Conservation (phyloP, 2,113 vertebrate species). For the Alexandromys fortis region DNA sequence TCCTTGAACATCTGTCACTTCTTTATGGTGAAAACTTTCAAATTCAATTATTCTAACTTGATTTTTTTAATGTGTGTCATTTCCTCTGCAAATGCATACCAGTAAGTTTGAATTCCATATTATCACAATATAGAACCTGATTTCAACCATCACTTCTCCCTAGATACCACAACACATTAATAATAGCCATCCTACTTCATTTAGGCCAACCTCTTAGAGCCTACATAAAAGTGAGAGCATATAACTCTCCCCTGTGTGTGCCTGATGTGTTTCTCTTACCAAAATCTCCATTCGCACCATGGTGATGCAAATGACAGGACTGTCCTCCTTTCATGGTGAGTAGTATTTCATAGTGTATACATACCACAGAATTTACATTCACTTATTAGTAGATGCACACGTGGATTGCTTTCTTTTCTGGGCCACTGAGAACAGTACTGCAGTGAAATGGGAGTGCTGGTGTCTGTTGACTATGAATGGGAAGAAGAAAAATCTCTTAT, state of each 20-base stretch:
- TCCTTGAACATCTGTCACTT: not conserved
- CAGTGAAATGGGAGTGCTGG: not conserved
- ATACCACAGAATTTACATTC: rapidly evolving
- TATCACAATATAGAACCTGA: not conserved
- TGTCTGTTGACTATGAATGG: not conserved
- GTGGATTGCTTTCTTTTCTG: not conserved
- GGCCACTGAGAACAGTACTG: not conserved
- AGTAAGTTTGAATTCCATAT: not conserved
- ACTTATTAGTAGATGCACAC: not conserved
- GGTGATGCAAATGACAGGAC: not conserved
- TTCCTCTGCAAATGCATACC: not conserved
- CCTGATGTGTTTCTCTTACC: not conserved
- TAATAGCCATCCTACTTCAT: no score
- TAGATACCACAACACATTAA: no score
- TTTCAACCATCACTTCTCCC: not conserved
- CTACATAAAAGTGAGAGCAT: not conserved
- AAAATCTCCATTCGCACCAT: not conserved
- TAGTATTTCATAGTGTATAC: not conserved
- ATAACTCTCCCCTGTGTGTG: rapidly evolving
- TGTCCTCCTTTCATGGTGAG: not conserved
- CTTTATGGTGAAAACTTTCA: no score
- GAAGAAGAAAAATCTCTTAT: not conserved
- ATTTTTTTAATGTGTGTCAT: not conserved
- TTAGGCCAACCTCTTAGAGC: not conserved
- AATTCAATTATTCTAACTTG: not conserved